These are phyloP conservation scores for Heliconius himera DNA, from an alignment of 1,140 invertebrate species.

Conservation along the genomic window DNA sequence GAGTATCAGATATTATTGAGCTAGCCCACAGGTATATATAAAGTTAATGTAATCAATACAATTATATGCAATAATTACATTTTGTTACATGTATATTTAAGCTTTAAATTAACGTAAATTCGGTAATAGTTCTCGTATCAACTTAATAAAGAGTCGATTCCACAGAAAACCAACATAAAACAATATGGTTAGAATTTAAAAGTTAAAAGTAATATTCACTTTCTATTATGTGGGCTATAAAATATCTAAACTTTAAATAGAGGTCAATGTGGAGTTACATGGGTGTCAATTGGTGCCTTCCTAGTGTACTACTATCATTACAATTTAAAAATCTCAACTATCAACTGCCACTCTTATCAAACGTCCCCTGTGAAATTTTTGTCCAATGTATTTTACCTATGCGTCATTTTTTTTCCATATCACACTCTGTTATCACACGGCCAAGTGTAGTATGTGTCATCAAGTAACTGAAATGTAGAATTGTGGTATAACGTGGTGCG, in stretches of 20 bases:
- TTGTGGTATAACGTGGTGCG: background rate
- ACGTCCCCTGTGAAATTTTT: conserved; percentile 18
- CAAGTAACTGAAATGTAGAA: background rate
- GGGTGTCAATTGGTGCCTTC: conserved; percentile 34
- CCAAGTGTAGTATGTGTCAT: background rate
- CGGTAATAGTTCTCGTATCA: background rate
- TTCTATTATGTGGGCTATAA: background rate
- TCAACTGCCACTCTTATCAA: conserved; percentile 28
- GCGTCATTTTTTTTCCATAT: background rate
- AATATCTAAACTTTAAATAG: background rate
- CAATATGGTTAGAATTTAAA: background rate
- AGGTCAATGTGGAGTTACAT: conserved; percentile 25
- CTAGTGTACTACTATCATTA: conserved; percentile 20
- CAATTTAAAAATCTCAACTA: conserved; percentile 5
- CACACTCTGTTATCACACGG: background rate
- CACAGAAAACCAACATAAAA: background rate
- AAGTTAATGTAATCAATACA: too few species aligned
- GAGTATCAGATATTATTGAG: too few species aligned
- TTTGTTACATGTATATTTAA: background rate
- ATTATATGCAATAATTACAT: background rate
- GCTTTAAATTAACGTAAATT: background rate
- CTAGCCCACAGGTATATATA: too few species aligned
- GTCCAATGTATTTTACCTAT: background rate
- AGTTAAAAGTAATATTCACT: too few species aligned
- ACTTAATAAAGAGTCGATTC: too few species aligned